Base-by-base conservation (phyloP, 1,140 invertebrate genomes). In the Drosophila asahinai region DNA sequence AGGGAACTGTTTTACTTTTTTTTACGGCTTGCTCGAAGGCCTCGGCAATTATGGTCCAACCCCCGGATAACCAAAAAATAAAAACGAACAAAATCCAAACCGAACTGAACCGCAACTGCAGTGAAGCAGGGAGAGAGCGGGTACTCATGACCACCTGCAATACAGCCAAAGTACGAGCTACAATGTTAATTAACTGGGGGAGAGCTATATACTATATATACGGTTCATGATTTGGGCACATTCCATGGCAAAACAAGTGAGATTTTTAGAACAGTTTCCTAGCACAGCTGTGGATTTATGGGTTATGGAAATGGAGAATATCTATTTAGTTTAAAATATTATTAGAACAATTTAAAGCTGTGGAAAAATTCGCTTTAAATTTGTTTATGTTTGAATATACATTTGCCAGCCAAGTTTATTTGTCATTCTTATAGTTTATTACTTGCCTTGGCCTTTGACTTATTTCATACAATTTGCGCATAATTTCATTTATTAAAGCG, bases 71-170 rank as follows among this genome's bases (percentile, higher is more conserved):
- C 52, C 66, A 3, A 72, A 38, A 55, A 55, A 38, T 38, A 38
- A 38, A 55, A 55, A 33, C 19, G 52, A 38, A 33, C 8, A 9
- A 33, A 33, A 73, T 72, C 47, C 54, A 57, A 40, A 51, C 67
- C 15, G 38, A 73, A 61, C 30, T 38, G 71, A 73, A 74, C 68
- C 71, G 67, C 47, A 74, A 73, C 71, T 74, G 71, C 71, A 74
- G 38, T 73, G 45, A 73, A 45, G 54, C 71, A 43, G 36, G 33
- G 7, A 40, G 19, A 55, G 52, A 19, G 30, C 38, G 52, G 17
- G 66, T 15, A 15, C 36, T 17, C 25, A 7, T 49, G 42, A 15
- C 71, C 71, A 74, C 71, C 71, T 74, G 71, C 71, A 74, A 52
- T 61, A n/a, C 8, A 43, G 2, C 48, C 30, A 14, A 70, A 36